phyloP scores from a whole-genome alignment of 1,140 invertebrate genomes.

The Apis dorsata region DNA sequence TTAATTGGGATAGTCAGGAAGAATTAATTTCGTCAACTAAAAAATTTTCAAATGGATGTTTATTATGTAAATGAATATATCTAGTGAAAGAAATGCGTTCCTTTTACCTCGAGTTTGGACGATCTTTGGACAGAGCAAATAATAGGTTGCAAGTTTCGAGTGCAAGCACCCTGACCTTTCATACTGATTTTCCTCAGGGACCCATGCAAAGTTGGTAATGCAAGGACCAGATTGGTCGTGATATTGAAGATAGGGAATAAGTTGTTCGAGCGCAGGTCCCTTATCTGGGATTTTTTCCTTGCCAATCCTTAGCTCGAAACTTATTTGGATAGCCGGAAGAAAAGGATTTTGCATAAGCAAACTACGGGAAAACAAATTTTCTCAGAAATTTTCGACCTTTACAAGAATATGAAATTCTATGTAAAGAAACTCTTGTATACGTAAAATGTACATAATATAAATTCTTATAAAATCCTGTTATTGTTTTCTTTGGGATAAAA shows the following conservation, averaged over 20 bases:
- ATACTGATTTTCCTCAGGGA: slow-evolving; percentile 12
- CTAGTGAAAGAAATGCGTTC: too few species aligned
- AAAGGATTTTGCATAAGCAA: neutral
- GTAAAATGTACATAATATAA: neutral
- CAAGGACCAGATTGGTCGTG: slow-evolving; percentile 6
- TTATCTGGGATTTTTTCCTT: neutral
- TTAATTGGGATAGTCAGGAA: too few species aligned
- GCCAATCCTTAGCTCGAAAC: too few species aligned
- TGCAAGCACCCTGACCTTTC: neutral
- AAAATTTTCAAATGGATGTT: too few species aligned
- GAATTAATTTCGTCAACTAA: too few species aligned
- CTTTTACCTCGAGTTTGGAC: neutral
- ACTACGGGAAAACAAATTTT: neutral
- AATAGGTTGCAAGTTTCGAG: neutral
- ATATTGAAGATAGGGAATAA: neutral
- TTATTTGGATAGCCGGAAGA: neutral
- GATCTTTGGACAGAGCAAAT: neutral
- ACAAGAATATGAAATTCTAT: too few species aligned
- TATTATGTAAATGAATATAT: too few species aligned
- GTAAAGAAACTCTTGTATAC: neutral
- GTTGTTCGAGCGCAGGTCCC: neutral
- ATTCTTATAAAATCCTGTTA: neutral
- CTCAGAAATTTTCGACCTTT: too few species aligned
- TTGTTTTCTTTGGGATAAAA: too few species aligned
- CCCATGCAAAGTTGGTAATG: neutral